Base-by-base conservation (phyloP, 1,140 invertebrate genomes). In the Zaprionus taronus region DNA sequence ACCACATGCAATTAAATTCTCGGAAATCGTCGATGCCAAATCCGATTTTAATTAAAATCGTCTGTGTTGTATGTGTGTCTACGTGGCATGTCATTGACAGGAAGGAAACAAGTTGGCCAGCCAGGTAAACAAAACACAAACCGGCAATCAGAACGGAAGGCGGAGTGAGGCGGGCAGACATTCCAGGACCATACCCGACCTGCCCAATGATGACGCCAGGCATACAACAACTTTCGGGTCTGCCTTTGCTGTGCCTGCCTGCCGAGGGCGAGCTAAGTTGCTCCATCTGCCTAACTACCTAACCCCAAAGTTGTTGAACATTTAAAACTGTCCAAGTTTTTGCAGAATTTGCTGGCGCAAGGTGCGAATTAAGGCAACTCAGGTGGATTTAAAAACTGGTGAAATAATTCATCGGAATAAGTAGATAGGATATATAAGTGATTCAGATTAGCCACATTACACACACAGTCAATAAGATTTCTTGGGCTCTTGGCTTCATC, bases 41-140 rank as follows among this genome's bases (percentile, higher is more conserved):
- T 89, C 85, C 85, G 85, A 90, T 90, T 90, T 89, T 89, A 89
- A 89, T 89, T 89, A 89, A 89, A 89, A 89, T 72, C 81, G 81
- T 79, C 84, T 84, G 72, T 64, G 70, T 62, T 65, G 58, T 73
- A 14, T 31, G 24, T 56, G 15, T 15, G 44, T 77, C 68, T 31
- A 65, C 66, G 73, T 72, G 74, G 70, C 74, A 72, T 77, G 75
- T 74, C 75, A 75, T 65, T 71, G 79, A 75, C 79, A 83, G 84
- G 74, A 89, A 77, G 83, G 84, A 83, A 80, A 67, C 74, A 72
- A 74, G 76, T 72, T 80, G 69, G 55, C n/a, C 75, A 74, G 78
- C 44, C 77, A 56, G 75, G 71, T 73, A 77, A 68, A 53, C 60
- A 77, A 47, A 72, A 67, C 74, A 64, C 61, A 65, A 36, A 60